Conservation (phyloP, 2,888 invertebrate genomes). For the Cephus rjabovi region DNA sequence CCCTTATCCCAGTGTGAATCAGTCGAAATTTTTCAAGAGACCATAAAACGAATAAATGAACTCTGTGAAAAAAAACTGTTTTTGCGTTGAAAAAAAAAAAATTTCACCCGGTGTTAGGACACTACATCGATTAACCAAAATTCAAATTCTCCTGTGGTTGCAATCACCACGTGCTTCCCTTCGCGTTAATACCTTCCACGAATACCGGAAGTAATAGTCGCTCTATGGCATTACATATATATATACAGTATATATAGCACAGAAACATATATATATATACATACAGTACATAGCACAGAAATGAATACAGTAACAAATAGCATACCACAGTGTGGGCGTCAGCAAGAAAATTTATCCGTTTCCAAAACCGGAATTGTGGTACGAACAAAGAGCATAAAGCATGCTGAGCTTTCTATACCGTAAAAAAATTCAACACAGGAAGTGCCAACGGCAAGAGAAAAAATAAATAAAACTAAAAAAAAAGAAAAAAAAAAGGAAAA, state of each 20-base stretch:
- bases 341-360: not conserved
- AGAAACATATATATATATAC: not conserved
- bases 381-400: not conserved
- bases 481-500: not conserved
- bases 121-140: not conserved
- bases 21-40: too few relatives aligned
- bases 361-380: not conserved
- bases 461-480: not conserved
- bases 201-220: not conserved
- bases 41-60: not conserved
- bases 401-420: not conserved
- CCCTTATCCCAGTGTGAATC: not conserved
- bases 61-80: not conserved
- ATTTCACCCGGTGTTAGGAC: not conserved
- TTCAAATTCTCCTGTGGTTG: not conserved
- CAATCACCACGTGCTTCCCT: not conserved
- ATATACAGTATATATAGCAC: too few relatives aligned
- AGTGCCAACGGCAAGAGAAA: not conserved
- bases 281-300: not conserved
- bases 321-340: not conserved
- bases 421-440: not conserved
- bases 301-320: not conserved
- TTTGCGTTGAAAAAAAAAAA: not conserved
- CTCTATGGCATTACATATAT: too few relatives aligned
- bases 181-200: not conserved